Conservation (phyloP, 2,888 invertebrate species). For the Elegia similella region DNA sequence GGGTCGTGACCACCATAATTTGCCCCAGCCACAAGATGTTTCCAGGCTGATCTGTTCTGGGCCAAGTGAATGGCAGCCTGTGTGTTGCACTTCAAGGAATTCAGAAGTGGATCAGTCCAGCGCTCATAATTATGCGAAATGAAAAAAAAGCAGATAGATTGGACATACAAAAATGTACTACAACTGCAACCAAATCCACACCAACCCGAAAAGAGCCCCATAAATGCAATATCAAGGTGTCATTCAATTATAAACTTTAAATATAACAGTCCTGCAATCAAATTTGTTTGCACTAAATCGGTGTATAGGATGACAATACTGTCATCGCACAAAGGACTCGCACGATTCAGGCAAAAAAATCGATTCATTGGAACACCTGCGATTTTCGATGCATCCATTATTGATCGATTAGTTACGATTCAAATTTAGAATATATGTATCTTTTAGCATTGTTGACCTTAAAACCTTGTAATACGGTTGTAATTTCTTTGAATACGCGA, state of each 20-base stretch:
- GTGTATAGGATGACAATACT: conserved; percentile 45
- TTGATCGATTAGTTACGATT: conserved; percentile 67
- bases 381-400: conserved; percentile 67
- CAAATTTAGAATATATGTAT: conserved; percentile 15
- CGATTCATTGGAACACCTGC: conserved; percentile 76
- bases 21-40: no score
- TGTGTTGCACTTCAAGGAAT: no score
- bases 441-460: conserved; percentile 22
- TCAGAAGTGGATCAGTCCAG: no score
- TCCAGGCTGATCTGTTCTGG: no score
- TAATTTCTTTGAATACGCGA: conserved; percentile 12
- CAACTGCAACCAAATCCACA: neutral
- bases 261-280: neutral
- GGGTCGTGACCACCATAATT: no score
- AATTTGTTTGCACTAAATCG: neutral
- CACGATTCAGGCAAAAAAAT: conserved; percentile 53
- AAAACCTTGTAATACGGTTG: conserved; percentile 1
- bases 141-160: neutral
- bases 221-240: neutral
- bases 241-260: neutral
- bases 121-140: neutral
- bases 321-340: conserved; percentile 38
- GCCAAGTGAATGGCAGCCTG: no score
- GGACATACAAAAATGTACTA: neutral
- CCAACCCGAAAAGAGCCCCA: conserved; percentile 2